Percentiles rank a stretch among this genome's conserved stretches.
Conservation (phyloP, 2,113 vertebrate genomes). For the Otocyon megalotis region DNA sequence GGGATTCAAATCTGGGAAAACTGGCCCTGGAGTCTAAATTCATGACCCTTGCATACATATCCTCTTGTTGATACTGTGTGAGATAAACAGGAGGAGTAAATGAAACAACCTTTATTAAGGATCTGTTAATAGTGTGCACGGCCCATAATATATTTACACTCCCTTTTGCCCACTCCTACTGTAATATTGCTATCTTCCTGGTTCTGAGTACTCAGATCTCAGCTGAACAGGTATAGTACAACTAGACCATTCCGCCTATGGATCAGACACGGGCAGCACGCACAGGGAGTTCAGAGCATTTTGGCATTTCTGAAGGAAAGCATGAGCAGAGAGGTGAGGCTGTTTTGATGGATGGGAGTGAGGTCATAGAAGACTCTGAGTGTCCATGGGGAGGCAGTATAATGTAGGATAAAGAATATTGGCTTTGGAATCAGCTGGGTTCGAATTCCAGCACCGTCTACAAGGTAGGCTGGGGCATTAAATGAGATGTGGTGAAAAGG, state of each 20-base stretch:
- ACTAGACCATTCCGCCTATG: neutral
- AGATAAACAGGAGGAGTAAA: neutral
- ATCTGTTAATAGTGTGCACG: neutral
- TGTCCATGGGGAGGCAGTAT: constrained; percentile 45
- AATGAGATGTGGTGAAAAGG: neutral
- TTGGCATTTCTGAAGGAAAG: neutral
- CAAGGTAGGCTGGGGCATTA: neutral
- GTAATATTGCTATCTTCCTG: neutral
- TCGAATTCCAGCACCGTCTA: neutral
- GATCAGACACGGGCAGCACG: neutral
- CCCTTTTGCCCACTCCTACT: neutral
- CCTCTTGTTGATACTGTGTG: neutral
- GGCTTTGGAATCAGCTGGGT: neutral
- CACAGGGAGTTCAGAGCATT: neutral
- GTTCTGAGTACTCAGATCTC: neutral
- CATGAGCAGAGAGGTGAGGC: neutral
- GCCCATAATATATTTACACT: neutral
- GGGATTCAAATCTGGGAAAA: neutral
- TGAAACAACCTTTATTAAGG: neutral
- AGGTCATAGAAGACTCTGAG: neutral
- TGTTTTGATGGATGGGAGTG: neutral
- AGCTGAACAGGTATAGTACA: neutral
- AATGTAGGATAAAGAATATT: neutral
- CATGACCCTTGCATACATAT: neutral
- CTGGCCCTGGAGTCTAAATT: neutral